phyloP scores from a whole-genome alignment of 2,888 invertebrate species.

The Cheilosia variabilis region DNA sequence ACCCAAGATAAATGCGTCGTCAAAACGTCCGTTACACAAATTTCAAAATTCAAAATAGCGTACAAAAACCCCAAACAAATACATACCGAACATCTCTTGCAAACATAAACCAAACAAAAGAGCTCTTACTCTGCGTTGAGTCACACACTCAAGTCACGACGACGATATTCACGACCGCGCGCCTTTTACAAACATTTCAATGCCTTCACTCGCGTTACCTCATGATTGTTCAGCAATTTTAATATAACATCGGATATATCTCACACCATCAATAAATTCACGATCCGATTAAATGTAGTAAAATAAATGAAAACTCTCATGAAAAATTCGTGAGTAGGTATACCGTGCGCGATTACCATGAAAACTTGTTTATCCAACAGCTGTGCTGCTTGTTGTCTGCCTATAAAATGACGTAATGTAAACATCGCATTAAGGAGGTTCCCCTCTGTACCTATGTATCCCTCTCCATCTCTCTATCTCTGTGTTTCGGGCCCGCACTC shows the following conservation, averaged over 20 bases:
- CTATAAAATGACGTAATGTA: slow-evolving; percentile 65
- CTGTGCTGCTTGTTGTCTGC: slow-evolving; percentile 37
- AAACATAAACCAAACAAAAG: slow-evolving; percentile 13
- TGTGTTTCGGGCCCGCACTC: not conserved
- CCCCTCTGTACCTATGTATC: not conserved
- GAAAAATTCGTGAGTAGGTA: slow-evolving; percentile 29
- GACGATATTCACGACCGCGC: slow-evolving; percentile 34
- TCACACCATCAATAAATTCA: slow-evolving; percentile 52
- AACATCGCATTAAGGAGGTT: slow-evolving; percentile 44
- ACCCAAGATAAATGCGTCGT: not conserved
- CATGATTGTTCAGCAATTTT: slow-evolving; percentile 8
- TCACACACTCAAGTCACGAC: slow-evolving; percentile 36
- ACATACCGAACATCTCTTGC: slow-evolving; percentile 52
- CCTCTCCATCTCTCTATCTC: too few relatives aligned
- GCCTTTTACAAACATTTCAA: slow-evolving; percentile 37
- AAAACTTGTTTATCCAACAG: slow-evolving; percentile 72
- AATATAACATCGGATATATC: slow-evolving; percentile 20
- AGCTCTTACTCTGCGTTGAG: slow-evolving; percentile 19
- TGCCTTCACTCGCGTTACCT: slow-evolving; percentile 36
- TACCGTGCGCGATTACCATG: slow-evolving; percentile 13
- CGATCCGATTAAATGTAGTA: slow-evolving; percentile 52
- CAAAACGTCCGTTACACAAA: slow-evolving; percentile 3
- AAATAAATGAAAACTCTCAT: slow-evolving; percentile 38
- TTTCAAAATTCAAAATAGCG: slow-evolving; percentile 21
- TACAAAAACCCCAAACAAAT: slow-evolving; percentile 4